Base-by-base conservation (phyloP, 2,888 invertebrate genomes). In the Meloe dianella region DNA sequence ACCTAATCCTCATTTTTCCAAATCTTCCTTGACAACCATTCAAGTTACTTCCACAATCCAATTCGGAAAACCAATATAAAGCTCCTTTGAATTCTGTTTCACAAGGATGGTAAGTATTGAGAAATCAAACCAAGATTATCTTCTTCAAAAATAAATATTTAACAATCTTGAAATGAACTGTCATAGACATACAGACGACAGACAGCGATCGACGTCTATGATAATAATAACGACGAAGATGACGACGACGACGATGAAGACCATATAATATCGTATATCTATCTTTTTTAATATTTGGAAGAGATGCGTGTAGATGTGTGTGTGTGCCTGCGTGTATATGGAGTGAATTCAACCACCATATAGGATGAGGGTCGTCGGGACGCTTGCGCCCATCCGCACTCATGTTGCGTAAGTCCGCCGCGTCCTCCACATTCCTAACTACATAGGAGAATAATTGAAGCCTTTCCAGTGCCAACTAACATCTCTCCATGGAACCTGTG, bases 381-480 rank as follows among this genome's bases (percentile, higher is more conserved):
- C 51, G 51, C 51, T 51, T 51, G 51, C 51, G 51, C 51, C 24
- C 6, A 51, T 51, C 51, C 24, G 20, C 22, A 12, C 51, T 51
- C 51, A 51, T 51, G 51, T 51, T 51, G 51, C 51, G 51, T 51
- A 51, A 51, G 51, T 51, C 51, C 24, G 10, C 9, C 47, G 47
- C 22, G 22, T 24, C 24, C 12, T n/a, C n/a, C n/a, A n/a, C n/a
- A n/a, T n/a, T n/a, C n/a, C n/a, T n/a, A n/a, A n/a, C n/a, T 12
- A 22, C 17, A 10, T 41, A 17, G 41, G 7, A 4, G 12, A 3
- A 51, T 12, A 51, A 51, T 51, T 51, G 51, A 51, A 51, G 10
- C 51, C 51, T 51, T 22, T 51, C 51, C 51, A 51, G 51, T 51
- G 51, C 51, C 51, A 51, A 51, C 51, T 12, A 24, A 51, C 24